Percentiles rank a stretch among this genome's conserved stretches.
Evolutionary conservation across 2,797 vertebrate species (phyloP).

Genomic region (Hypotaenidia okinawae): DNA sequence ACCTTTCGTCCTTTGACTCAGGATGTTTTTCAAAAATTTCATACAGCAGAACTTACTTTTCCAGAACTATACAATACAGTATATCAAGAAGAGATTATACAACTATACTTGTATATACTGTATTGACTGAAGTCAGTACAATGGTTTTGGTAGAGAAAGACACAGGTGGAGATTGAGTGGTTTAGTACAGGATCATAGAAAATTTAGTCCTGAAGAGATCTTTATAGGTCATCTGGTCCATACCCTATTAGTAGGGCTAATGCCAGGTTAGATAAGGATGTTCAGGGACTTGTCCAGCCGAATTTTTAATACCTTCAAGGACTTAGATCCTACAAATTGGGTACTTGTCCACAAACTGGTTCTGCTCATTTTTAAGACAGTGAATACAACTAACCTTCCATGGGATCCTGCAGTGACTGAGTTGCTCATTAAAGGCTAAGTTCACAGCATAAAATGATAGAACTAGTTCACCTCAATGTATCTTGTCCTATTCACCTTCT

Average conservation of each 20-base stretch:
- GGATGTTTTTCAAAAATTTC: neutral
- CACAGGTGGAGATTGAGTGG: neutral
- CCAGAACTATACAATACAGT: neutral
- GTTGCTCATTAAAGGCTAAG: neutral
- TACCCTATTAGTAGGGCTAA: neutral
- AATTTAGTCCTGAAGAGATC: neutral
- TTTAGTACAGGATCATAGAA: neutral
- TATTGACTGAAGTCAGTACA: neutral
- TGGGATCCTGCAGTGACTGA: neutral
- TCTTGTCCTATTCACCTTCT: neutral
- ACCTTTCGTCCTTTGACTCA: neutral
- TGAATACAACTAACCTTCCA: neutral
- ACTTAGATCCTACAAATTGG: neutral
- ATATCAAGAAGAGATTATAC: neutral
- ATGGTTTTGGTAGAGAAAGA: neutral
- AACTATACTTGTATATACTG: neutral
- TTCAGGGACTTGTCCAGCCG: neutral
- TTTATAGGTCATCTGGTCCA: neutral
- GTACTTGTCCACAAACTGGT: neutral
- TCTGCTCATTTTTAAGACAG: neutral
- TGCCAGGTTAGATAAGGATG: neutral
- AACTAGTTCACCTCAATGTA: neutral
- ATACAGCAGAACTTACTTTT: neutral
- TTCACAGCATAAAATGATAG: neutral
- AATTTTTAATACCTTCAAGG: neutral